Conservation (phyloP, 2,797 vertebrate species). For the Typhlichthys eigenmanni region DNA sequence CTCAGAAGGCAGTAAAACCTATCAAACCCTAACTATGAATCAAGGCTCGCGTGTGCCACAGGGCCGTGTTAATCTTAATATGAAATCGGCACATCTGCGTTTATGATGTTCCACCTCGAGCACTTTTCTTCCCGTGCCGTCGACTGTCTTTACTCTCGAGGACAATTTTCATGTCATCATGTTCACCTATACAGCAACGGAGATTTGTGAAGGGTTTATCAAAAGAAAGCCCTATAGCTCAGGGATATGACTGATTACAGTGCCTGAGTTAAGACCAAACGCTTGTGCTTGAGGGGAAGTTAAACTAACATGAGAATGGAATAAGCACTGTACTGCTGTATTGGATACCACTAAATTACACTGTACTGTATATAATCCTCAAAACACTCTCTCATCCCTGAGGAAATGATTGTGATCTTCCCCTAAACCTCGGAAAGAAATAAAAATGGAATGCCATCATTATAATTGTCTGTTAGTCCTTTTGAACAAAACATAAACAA, state of each 20-base stretch:
- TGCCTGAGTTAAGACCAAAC: conserved; percentile 33
- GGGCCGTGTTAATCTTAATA: not conserved
- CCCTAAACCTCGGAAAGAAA: no score
- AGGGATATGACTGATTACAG: conserved; percentile 43
- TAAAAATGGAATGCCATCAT: no score
- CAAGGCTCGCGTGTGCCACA: conserved; percentile 14
- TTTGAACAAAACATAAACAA: no score
- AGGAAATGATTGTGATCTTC: conserved; percentile 25
- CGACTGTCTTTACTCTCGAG: conserved; percentile 28
- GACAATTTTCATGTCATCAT: conserved; percentile 34
- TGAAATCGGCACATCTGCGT: conserved; percentile 19
- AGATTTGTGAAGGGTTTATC: conserved; percentile 14
- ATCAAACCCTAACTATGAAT: conserved; percentile 55
- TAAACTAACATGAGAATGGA: conserved; percentile 44
- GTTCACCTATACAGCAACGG: conserved; percentile 3
- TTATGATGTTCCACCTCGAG: conserved; percentile 24
- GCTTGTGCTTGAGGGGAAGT: conserved; percentile 45
- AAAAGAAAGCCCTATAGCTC: conserved; percentile 29
- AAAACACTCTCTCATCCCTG: conserved; percentile 26
- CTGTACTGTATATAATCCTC: conserved; percentile 25
- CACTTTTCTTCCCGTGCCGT: conserved; percentile 34
- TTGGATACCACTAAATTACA: conserved; percentile 45
- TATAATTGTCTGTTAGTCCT: no score
- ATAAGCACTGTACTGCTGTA: conserved; percentile 34
- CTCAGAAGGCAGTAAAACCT: conserved; percentile 35